Evolutionary conservation across 2,797 vertebrate species (phyloP), one percentile per base, ranked within the genome.

Genomic region (Vespertilio murinus): DNA sequence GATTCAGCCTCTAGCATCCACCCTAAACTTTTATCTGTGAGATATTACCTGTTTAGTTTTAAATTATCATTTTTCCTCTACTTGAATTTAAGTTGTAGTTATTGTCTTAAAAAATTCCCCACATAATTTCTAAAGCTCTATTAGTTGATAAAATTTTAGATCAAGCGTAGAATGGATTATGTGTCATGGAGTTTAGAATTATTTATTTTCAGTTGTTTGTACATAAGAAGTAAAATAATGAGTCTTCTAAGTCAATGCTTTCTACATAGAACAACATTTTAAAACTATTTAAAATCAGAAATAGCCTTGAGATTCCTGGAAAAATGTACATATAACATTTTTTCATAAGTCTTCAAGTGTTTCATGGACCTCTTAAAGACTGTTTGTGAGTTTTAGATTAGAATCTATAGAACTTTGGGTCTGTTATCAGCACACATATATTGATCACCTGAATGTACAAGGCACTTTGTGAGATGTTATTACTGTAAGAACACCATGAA

Each of bases 21-120:
- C 17, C 45, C 78, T 85, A 67, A 84, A 85, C 12, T 81, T 82
- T 90, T 83, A 28, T 73, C 13, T 89, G 22, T 70, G 6, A 65
- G 49, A 56, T 35, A 40, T 56, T 74, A 65, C 28, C 7, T 88
- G 9, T 69, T 91, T 90, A 82, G 42, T 30, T 93, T 93, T 0
- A 79, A 86, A 80, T 9, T 16, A 49, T 28, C 30, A 12, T 65
- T 81, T 56, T 28, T 70, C 38, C 6, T 95, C 4, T 78, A 35
- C 10, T 56, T 74, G 54, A 65, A 8, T 78, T 83, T 88, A 70
- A 74, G 52, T 77, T 84, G 5, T 61, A 92, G 80, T 83, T 88
- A 85, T 70, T 85, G 2, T 91, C 42, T 86, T 87, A 75, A 35
- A 86, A 97, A 94, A 83, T 89, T 94, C 13, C 45, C 22, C 47